These are phyloP conservation scores for Hypselothyrea guttata DNA, from an alignment of 2,888 invertebrate species.

Conservation along the genomic window DNA sequence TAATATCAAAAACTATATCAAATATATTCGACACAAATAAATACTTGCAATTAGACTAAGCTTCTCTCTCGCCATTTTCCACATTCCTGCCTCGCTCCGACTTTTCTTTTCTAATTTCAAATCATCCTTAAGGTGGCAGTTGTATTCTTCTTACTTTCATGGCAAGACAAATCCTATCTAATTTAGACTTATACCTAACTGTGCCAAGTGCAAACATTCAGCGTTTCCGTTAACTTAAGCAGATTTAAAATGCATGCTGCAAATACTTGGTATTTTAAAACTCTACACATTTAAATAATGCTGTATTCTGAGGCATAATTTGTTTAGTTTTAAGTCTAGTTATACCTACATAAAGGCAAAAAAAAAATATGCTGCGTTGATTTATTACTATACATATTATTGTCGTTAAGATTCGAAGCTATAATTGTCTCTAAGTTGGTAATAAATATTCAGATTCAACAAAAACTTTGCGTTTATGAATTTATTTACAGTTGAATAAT, in stretches of 20 bases:
- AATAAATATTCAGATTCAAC: slow-evolving; percentile 48
- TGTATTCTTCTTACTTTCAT: too few species aligned
- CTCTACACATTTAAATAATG: slow-evolving; percentile 10
- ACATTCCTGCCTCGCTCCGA: slow-evolving; percentile 6
- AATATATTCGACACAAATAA: too few species aligned
- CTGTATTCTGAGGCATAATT: slow-evolving; percentile 34
- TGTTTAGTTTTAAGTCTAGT: slow-evolving; percentile 35
- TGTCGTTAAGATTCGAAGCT: slow-evolving; percentile 30
- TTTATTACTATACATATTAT: slow-evolving; percentile 24
- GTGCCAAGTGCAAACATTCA: slow-evolving; percentile 48
- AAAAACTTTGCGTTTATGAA: slow-evolving; percentile 21
- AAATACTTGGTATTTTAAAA: slow-evolving; percentile 28
- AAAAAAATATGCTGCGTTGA: slow-evolving; percentile 32
- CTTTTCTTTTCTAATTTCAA: background rate
- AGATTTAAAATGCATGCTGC: slow-evolving; percentile 30
- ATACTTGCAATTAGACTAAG: background rate
- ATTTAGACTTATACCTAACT: background rate
- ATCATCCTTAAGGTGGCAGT: too few species aligned
- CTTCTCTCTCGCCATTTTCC: slow-evolving; percentile 1
- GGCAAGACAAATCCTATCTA: too few species aligned
- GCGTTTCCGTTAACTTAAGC: slow-evolving; percentile 11
- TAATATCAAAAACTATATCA: slow-evolving; percentile 43
- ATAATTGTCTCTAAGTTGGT: slow-evolving; percentile 31
- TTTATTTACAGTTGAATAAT: background rate
- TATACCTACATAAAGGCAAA: slow-evolving; percentile 11